Conservation (phyloP, 1,140 invertebrate genomes). For the Drosophila miranda region DNA sequence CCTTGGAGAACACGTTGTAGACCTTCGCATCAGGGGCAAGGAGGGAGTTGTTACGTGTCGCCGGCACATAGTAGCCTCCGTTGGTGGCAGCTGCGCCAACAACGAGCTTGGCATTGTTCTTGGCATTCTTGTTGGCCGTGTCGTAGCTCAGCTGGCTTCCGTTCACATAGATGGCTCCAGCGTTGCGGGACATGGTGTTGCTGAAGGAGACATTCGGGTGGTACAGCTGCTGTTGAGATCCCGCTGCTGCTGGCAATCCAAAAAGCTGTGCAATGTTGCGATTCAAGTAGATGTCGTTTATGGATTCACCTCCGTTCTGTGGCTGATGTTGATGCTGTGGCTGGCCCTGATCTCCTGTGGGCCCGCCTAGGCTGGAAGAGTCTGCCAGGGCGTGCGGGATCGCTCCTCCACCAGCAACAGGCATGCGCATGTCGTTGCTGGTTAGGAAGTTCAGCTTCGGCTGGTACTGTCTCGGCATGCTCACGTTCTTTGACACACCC, state of each 20-base stretch:
- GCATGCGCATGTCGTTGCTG: conserved; percentile 44
- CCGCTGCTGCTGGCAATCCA: conserved; percentile 40
- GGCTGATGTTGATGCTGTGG: conserved; percentile 2
- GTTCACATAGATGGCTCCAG: conserved; percentile 71
- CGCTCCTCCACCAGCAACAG: conserved; percentile 1
- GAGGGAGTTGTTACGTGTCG: conserved; percentile 52
- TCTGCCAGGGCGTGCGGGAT: conserved; percentile 15
- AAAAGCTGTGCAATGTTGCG: conserved; percentile 76
- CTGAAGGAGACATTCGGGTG: conserved; percentile 79
- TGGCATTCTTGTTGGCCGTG: conserved; percentile 68
- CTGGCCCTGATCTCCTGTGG: conserved; percentile 13
- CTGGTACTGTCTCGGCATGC: conserved; percentile 59
- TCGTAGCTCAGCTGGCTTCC: conserved; percentile 63
- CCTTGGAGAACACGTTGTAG: conserved; percentile 79
- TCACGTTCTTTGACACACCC: conserved; percentile 45
- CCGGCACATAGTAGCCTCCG: conserved; percentile 70
- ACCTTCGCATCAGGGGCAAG: conserved; percentile 67
- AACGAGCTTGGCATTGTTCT: conserved; percentile 58
- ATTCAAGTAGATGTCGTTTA: conserved; percentile 79
- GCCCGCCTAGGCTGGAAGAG: conserved; percentile 30
- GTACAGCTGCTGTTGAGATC: conserved; percentile 28
- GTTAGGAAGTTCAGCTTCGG: conserved; percentile 60
- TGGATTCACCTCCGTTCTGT: conserved; percentile 58
- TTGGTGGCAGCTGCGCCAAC: conserved; percentile 27
- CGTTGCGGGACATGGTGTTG: conserved; percentile 59